phyloP scores from a whole-genome alignment of 2,888 invertebrate species.

The Piscicola geometra region DNA sequence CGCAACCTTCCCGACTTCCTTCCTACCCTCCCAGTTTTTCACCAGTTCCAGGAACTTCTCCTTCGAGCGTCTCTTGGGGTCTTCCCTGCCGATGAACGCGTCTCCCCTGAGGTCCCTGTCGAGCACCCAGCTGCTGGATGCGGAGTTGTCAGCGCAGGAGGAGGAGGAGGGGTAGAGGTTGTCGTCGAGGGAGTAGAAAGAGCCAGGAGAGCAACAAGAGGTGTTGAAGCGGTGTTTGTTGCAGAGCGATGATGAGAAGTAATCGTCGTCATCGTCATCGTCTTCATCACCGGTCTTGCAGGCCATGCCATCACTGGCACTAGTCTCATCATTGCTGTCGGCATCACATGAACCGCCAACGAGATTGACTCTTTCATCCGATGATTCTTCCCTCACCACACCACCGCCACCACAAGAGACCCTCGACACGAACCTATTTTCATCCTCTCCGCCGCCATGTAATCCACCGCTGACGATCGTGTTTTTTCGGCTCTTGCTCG shows the following conservation, averaged over 20 bases:
- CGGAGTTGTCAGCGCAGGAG: slow-evolving; percentile 31
- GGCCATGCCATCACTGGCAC: neutral
- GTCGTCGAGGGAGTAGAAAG: slow-evolving; percentile 43
- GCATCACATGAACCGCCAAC: no score
- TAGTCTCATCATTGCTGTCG: neutral
- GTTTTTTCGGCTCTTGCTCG: neutral
- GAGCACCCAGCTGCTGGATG: neutral
- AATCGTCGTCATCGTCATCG: slow-evolving; percentile 7
- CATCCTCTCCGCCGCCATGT: no score
- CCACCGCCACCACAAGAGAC: neutral
- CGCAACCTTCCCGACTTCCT: slow-evolving; percentile 4
- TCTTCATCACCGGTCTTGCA: neutral
- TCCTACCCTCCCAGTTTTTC: slow-evolving; percentile 41
- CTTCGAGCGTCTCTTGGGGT: slow-evolving; percentile 37
- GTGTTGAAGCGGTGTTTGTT: slow-evolving; percentile 13
- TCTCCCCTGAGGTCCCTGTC: neutral
- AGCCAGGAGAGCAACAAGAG: slow-evolving; percentile 40
- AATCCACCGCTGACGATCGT: neutral
- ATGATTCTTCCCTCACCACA: neutral
- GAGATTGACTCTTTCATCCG: no score
- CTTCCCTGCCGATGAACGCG: slow-evolving; percentile 12
- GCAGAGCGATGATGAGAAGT: neutral
- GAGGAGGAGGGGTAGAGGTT: slow-evolving; percentile 41
- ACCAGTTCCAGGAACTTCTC: slow-evolving; percentile 44
- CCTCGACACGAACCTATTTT: no score